A percentile compares a stretch with the other conserved stretches of the same genome.
These are phyloP conservation scores for Nothoprocta pentlandii DNA, from an alignment of 2,113 vertebrate genomes.

Conservation along the genomic window DNA sequence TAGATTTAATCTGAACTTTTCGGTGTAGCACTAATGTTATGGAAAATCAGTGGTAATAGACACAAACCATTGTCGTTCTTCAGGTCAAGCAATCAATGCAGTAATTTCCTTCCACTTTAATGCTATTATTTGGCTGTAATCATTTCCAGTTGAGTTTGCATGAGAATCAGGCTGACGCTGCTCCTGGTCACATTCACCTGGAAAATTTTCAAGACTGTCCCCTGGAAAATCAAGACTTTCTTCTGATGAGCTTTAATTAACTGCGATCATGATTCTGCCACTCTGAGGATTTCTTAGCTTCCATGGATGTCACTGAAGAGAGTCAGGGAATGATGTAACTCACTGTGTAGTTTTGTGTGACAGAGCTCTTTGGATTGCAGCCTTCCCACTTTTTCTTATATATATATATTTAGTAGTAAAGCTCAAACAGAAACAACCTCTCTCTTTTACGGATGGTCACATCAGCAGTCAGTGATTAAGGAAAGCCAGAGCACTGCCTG, in stretches of 20 bases:
- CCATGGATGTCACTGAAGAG: not conserved
- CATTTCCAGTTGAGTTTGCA: slow-evolving; percentile 63
- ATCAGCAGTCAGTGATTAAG: slow-evolving; percentile 32
- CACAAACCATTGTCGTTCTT: slow-evolving; percentile 56
- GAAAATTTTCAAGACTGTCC: slow-evolving; percentile 33
- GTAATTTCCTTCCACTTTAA: slow-evolving; percentile 72
- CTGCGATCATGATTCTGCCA: not conserved
- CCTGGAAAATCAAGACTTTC: slow-evolving; percentile 48
- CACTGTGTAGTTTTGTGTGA: not conserved
- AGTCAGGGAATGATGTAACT: not conserved
- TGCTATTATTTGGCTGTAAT: slow-evolving; percentile 64
- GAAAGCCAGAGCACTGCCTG: slow-evolving; percentile 46
- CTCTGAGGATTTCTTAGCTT: not conserved
- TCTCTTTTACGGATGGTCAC: slow-evolving; percentile 29
- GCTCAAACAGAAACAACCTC: slow-evolving; percentile 1
- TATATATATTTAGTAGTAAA: slow-evolving; percentile 2
- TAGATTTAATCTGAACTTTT: slow-evolving; percentile 43
- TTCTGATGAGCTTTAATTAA: slow-evolving; percentile 34
- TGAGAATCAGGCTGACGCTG: slow-evolving; percentile 55
- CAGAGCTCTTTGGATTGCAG: not conserved
- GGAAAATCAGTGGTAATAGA: slow-evolving; percentile 61
- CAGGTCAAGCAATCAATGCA: slow-evolving; percentile 71
- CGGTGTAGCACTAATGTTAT: slow-evolving; percentile 45
- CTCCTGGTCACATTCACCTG: slow-evolving; percentile 44
- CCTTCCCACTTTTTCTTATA: not conserved